Base-by-base conservation (phyloP, 2,113 vertebrate genomes). In the Typhlomys cinereus region DNA sequence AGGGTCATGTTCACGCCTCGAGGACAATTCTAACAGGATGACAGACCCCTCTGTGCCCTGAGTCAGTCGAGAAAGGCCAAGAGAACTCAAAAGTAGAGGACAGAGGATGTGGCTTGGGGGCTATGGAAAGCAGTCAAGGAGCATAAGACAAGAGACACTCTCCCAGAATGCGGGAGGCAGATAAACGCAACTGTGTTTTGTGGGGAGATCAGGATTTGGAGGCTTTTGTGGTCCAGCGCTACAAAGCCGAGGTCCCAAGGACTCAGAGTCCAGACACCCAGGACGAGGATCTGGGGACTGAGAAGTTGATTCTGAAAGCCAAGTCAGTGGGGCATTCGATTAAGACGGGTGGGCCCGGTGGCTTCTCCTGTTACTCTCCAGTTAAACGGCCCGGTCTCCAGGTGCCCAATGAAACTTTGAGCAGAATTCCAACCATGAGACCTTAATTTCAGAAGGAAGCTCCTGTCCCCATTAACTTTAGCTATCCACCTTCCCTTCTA, bases 71-170 rank as follows among this genome's bases (percentile, higher is more conserved):
- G 10, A 67, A 74, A 75, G 39, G 59, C 79, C 71, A 25, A 13
- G n/a, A 41, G 41, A 29, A 13, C 36, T 36, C 50, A 7, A 46
- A 54, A 54, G 34, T 69, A 36, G 54, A 89, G 21, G 48, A 71
- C 34, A n/a, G 61, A 50, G 46, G 23, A 31, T 34, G 62, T 9
- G 54, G 76, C 46, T 61, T 18, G 21, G 20, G 20, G 12, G 14
- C 39, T 5, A 34, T 34, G 12, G 34, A 23, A 34, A 57, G 14
- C 0, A 0, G 54, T 62, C 52, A 4, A 14, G 69, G 76, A 50
- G 27, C n/a, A 52, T 79, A 23, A 50, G 41, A 39, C 25, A 39
- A 82, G 59, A 13, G 7, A 21, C 13, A 29, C 20, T 18, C 50
- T 44, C 1, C 12, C 64, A 52, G 64, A 64, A 46, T 2, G n/a